These are phyloP conservation scores for Pseudochirops cupreus DNA, from an alignment of 2,797 vertebrate species.

Conservation along the genomic window DNA sequence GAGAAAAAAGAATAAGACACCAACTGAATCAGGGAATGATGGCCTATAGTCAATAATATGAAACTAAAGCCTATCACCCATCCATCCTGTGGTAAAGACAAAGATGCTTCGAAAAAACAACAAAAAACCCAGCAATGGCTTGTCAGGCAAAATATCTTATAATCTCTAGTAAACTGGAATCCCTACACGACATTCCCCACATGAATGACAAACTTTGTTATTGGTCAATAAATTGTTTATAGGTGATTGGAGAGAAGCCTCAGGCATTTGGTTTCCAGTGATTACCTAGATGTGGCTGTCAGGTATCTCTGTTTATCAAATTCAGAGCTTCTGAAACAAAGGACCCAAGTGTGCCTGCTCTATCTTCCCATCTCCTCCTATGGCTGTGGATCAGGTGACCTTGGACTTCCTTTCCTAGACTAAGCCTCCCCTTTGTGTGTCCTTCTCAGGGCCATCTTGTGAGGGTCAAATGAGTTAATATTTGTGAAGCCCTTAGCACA, in stretches of 20 bases:
- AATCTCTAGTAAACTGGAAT: conserved; percentile 71
- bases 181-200: conserved; percentile 53
- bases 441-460: neutral
- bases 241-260: conserved; percentile 7
- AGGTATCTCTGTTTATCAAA: neutral
- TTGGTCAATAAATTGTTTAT: conserved; percentile 74
- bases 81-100: conserved; percentile 68
- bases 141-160: conserved; percentile 51
- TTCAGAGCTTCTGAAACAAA: neutral
- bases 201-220: conserved; percentile 71
- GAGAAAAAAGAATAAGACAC: conserved; percentile 69
- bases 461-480: too few relatives aligned
- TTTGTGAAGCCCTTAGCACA: too few relatives aligned
- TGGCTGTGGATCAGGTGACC: neutral
- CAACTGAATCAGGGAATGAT: conserved; percentile 74
- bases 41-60: conserved; percentile 74
- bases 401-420: neutral
- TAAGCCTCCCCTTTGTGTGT: neutral
- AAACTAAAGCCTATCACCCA: conserved; percentile 70
- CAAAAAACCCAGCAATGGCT: conserved; percentile 60
- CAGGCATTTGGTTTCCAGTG: neutral
- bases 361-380: neutral
- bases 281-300: neutral
- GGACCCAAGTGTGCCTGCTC: accelerated
- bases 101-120: conserved; percentile 53